Evolutionary conservation across 2,888 invertebrate species (phyloP).

Genomic region (Protula sp.): DNA sequence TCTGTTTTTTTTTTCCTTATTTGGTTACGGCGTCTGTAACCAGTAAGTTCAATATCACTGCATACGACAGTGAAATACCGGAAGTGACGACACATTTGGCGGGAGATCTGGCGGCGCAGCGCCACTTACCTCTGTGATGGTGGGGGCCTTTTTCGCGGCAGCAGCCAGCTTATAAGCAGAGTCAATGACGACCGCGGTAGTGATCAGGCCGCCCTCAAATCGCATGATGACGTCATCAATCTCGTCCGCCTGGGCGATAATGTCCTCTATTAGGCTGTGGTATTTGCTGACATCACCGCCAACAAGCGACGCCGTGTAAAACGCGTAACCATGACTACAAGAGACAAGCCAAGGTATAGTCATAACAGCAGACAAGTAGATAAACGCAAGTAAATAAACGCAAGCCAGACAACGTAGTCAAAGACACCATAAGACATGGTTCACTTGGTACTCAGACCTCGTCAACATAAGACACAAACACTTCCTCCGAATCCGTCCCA

Average conservation of each 20-base stretch:
- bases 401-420: neutral
- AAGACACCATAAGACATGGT: slow-evolving; percentile 1
- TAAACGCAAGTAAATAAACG: neutral
- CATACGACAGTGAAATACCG: too few species aligned
- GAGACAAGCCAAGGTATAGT: too few species aligned
- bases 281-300: slow-evolving; percentile 56
- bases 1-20: too few species aligned
- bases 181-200: slow-evolving; percentile 60
- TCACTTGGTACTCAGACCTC: too few species aligned
- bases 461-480: too few species aligned
- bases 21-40: too few species aligned
- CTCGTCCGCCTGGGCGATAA: slow-evolving; percentile 92
- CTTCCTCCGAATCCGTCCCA: too few species aligned
- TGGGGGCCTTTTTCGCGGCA: slow-evolving; percentile 63
- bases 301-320: slow-evolving; percentile 74
- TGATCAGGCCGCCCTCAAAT: slow-evolving; percentile 66
- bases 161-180: slow-evolving; percentile 64
- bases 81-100: too few species aligned
- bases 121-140: slow-evolving; percentile 63
- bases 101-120: too few species aligned
- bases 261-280: slow-evolving; percentile 78
- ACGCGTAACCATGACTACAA: slow-evolving; percentile 81
- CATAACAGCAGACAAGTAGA: too few species aligned
- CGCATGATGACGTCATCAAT: slow-evolving; percentile 79
- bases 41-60: too few species aligned